Base-by-base conservation (phyloP, 2,113 vertebrate genomes). In the Rhinogobius similis region DNA sequence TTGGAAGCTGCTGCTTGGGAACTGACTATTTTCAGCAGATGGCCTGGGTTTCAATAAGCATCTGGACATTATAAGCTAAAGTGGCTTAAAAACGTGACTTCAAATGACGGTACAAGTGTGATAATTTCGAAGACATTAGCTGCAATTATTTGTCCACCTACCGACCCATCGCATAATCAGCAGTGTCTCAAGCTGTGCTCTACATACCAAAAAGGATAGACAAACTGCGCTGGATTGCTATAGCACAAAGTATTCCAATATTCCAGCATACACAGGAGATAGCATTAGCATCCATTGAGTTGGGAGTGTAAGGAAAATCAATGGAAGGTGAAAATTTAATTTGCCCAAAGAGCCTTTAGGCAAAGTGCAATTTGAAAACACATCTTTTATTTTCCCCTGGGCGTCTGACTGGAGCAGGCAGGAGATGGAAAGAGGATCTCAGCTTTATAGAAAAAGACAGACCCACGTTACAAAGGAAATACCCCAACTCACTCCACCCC, bases 291-390 rank as follows among this genome's bases (percentile, higher is more conserved):
- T 92, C 87, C 92, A 94, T 91, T 90, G 92, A 93, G 85, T 92
- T 92, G 90, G 93, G 69, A 75, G 70, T 66, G 95, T 93, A 93
- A 90, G 91, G 93, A 95, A 95, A 96, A 97, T 98, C 95, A 91
- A 96, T 98, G 93, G 78, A 88, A 92, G 95, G 94, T 94, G 94
- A 96, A 97, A 96, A 98, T 99, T 95, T 93, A 97, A 97, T 98
- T 98, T 96, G 76, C 92, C 93, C 94, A 93, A 93, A 96, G 93
- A 96, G 95, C 96, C 96, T 95, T 95, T 94, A 95, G 94, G 94
- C 93, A 95, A 94, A 97, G 95, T 96, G 94, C 94, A 95, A 95
- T 94, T 93, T 94, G 93, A 95, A 93, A 95, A 95, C 84, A 94
- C 93, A 94, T 94, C 93, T 96, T 96, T 95, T 92, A 92, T 89